Evolutionary conservation across 2,888 invertebrate genomes (phyloP).

Genomic region (Diadegma fenestrale): DNA sequence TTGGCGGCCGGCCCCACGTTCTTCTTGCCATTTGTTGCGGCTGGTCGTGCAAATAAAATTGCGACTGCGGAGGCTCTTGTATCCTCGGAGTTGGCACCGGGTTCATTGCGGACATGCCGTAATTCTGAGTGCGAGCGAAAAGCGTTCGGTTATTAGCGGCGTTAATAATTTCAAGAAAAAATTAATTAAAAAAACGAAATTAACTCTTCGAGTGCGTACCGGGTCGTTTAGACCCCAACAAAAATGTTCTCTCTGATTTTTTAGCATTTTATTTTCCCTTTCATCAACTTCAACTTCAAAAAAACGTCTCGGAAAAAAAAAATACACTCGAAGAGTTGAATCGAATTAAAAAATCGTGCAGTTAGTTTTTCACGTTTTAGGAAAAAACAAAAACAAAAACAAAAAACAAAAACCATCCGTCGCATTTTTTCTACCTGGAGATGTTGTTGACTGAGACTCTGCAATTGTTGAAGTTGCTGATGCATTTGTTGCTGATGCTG

Average conservation of each 20-base stretch:
- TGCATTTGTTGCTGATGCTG: constrained; percentile 87
- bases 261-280: too few relatives aligned
- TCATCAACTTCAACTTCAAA: too few relatives aligned
- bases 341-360: neutral
- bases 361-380: neutral
- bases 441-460: constrained; percentile 84
- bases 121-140: constrained; percentile 73
- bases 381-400: constrained; percentile 1
- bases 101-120: constrained; percentile 79
- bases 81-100: constrained; percentile 79
- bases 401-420: neutral
- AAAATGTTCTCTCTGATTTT: too few relatives aligned
- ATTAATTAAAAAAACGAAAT: neutral
- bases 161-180: constrained; percentile 13
- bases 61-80: constrained; percentile 85
- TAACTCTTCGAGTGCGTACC: too few relatives aligned
- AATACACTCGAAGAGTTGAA: neutral
- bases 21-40: constrained; percentile 85
- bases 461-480: constrained; percentile 87
- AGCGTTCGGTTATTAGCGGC: constrained; percentile 43
- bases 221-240: too few relatives aligned
- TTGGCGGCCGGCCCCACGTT: constrained; percentile 86
- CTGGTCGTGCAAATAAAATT: constrained; percentile 92
- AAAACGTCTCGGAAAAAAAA: too few relatives aligned
- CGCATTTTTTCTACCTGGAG: constrained; percentile 76